Percentiles rank a stretch among this genome's conserved stretches.
phyloP scores from a whole-genome alignment of 2,113 vertebrate genomes.

The Saccopteryx bilineata region DNA sequence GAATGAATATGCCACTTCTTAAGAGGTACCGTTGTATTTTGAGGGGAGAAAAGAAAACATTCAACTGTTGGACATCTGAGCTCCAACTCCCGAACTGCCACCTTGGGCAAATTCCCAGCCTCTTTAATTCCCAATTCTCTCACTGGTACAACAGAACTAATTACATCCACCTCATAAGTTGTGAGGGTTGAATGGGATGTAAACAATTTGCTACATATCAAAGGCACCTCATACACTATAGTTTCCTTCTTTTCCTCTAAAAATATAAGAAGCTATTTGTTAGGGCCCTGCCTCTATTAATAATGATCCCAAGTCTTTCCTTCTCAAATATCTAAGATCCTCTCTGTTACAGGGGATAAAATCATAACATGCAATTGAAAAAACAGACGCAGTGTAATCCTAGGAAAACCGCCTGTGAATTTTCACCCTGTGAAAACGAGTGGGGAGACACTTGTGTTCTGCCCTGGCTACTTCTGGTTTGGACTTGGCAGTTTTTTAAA shows the following conservation, averaged over 20 bases:
- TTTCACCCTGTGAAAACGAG: constrained; percentile 28
- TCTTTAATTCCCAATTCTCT: neutral
- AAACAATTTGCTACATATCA: neutral
- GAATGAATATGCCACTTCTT: neutral
- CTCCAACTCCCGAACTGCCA: neutral
- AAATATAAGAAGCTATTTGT: neutral
- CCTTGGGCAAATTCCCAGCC: neutral
- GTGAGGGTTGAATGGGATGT: neutral
- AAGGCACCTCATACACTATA: neutral
- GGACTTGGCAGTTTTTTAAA: constrained; percentile 63
- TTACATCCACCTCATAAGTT: neutral
- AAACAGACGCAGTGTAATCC: constrained; percentile 31
- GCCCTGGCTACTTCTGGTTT: constrained; percentile 59
- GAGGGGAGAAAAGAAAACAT: neutral
- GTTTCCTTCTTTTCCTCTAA: neutral
- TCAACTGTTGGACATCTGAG: neutral
- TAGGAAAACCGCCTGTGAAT: constrained; percentile 46
- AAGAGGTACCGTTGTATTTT: neutral
- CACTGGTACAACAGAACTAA: neutral
- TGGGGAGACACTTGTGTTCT: neutral
- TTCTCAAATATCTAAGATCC: constrained; percentile 2
- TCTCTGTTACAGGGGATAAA: neutral
- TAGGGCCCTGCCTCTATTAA: neutral
- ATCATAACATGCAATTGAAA: constrained; percentile 1
- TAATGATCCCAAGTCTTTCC: neutral